Percentiles rank a stretch among this genome's conserved stretches.
phyloP scores from a whole-genome alignment of 2,113 vertebrate species.

The Phainopepla nitens region DNA sequence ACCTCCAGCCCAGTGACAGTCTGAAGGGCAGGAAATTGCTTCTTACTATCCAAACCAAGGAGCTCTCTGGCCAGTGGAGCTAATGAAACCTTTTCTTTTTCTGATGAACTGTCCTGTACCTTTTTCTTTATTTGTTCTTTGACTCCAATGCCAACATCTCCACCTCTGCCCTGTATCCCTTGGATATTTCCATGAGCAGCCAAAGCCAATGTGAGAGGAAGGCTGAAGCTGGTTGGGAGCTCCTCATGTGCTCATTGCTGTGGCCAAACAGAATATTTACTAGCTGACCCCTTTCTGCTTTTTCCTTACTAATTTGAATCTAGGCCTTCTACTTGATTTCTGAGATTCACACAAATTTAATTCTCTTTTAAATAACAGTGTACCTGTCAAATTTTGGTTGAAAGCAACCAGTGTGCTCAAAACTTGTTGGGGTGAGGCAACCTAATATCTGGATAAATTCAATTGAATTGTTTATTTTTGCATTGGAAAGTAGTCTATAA shows the following conservation, averaged over 20 bases:
- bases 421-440: background rate
- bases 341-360: background rate
- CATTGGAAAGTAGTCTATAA: background rate
- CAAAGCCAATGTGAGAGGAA: fast-evolving
- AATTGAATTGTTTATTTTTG: background rate
- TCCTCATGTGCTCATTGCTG: background rate
- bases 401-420: background rate
- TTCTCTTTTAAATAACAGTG: background rate
- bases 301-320: background rate
- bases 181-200: background rate
- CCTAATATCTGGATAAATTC: background rate
- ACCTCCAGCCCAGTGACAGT: background rate
- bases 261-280: background rate
- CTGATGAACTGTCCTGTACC: fast-evolving
- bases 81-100: background rate
- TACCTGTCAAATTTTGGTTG: background rate
- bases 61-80: background rate
- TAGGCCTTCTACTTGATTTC: background rate
- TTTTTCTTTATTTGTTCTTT: background rate
- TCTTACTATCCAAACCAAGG: background rate
- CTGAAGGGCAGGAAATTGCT: background rate
- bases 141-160: background rate
- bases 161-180: background rate
- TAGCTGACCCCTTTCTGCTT: background rate
- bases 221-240: background rate